A percentile compares a stretch with the other conserved stretches of the same genome.
Conservation (phyloP, 2,888 invertebrate species). For the Mesoligia furuncula region DNA sequence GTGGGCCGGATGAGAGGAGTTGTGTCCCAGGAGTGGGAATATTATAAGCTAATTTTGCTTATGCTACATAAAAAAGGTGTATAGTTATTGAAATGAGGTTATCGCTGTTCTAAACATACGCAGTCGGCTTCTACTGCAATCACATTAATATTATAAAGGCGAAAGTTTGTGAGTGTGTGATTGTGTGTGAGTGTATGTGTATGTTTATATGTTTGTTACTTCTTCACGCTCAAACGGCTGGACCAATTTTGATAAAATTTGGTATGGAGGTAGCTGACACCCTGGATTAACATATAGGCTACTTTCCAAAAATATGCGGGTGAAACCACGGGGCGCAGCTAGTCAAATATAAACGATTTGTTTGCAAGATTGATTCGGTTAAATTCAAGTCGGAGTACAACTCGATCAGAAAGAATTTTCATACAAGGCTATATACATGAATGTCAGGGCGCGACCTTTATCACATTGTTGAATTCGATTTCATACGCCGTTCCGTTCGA, state of each 20-base stretch:
- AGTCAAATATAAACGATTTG: slow-evolving; percentile 43
- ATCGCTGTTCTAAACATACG: background rate
- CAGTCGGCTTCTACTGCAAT: background rate
- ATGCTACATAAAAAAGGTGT: background rate
- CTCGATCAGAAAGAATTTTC: slow-evolving; percentile 57
- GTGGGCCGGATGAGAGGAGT: too few species aligned
- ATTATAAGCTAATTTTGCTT: background rate
- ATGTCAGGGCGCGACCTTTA: slow-evolving; percentile 63
- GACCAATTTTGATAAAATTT: too few species aligned
- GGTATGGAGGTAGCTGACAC: too few species aligned
- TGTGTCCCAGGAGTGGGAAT: background rate
- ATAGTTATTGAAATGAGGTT: background rate
- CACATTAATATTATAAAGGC: too few species aligned
- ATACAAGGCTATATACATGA: slow-evolving; percentile 45
- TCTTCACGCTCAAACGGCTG: too few species aligned
- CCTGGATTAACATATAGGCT: too few species aligned
- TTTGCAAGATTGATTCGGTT: slow-evolving; percentile 37
- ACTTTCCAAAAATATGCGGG: too few species aligned
- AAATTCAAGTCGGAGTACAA: slow-evolving; percentile 24
- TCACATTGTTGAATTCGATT: slow-evolving; percentile 55
- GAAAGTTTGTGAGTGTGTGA: too few species aligned
- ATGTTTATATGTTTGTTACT: too few species aligned
- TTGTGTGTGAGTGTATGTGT: too few species aligned
- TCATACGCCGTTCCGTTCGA: slow-evolving; percentile 32
- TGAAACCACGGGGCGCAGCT: too few species aligned